Conservation (phyloP, 2,888 invertebrate genomes). For the Eupithecia vulgata region DNA sequence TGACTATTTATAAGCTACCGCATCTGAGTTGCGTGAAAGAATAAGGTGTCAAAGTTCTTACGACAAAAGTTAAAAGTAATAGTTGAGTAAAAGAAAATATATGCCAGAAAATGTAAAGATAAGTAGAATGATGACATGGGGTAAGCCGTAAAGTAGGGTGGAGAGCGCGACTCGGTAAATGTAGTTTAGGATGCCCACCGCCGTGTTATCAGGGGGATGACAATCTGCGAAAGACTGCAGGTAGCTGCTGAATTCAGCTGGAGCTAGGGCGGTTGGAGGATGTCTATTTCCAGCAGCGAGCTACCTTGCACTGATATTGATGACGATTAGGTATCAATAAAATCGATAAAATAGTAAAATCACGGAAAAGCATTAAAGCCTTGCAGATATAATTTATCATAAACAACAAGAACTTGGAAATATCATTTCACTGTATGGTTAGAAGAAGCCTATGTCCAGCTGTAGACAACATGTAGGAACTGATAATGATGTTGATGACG, state of each 20-base stretch:
- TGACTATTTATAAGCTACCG: constrained; percentile 39
- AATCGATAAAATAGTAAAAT: neutral
- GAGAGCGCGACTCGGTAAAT: neutral
- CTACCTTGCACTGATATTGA: neutral
- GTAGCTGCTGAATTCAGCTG: neutral
- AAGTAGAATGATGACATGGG: too few relatives aligned
- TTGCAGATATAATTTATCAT: neutral
- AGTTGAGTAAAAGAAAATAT: neutral
- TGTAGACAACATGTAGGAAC: too few relatives aligned
- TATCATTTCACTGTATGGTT: too few relatives aligned
- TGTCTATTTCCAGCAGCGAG: neutral
- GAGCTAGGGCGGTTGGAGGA: neutral
- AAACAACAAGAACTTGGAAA: too few relatives aligned
- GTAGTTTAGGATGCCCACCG: neutral
- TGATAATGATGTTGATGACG: too few relatives aligned
- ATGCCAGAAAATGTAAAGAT: too few relatives aligned
- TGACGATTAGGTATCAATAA: neutral
- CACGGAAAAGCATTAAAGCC: neutral
- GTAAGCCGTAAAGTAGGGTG: neutral
- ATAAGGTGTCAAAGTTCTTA: neutral
- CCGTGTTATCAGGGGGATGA: too few relatives aligned
- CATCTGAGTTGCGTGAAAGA: constrained; percentile 9
- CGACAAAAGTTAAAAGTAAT: neutral
- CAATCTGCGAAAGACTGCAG: neutral
- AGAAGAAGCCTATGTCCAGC: too few relatives aligned